phyloP scores from a whole-genome alignment of 2,888 invertebrate genomes.

The Apomyelois bistriatella region DNA sequence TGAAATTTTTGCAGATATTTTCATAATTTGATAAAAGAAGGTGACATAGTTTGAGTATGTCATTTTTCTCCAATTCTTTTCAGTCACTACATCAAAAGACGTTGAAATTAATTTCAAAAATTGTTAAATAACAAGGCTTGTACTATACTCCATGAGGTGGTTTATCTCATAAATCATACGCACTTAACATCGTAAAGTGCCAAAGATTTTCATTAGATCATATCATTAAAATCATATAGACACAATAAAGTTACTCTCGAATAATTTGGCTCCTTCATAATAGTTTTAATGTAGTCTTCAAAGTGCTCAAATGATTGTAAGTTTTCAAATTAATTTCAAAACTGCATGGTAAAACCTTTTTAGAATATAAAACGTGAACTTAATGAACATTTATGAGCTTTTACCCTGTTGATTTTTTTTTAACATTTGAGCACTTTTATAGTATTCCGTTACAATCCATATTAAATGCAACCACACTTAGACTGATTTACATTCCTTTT shows the following conservation, averaged over 20 bases:
- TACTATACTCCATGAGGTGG: slow-evolving; percentile 9
- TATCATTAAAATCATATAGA: slow-evolving; percentile 26
- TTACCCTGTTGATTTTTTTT: no score
- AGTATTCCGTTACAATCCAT: slow-evolving; percentile 13
- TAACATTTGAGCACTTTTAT: background rate
- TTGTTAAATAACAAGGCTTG: background rate
- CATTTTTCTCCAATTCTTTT: background rate
- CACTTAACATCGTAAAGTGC: slow-evolving; percentile 41
- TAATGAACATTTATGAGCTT: no score
- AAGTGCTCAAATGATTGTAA: background rate
- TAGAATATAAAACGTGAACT: no score
- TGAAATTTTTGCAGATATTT: slow-evolving; percentile 13
- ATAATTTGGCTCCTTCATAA: slow-evolving; percentile 26
- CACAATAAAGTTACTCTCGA: slow-evolving; percentile 47
- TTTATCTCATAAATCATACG: slow-evolving; percentile 14
- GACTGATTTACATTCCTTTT: slow-evolving; percentile 56
- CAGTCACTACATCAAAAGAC: slow-evolving; percentile 6
- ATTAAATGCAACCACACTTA: slow-evolving; percentile 42
- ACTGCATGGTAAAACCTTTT: no score
- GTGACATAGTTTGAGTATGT: no score
- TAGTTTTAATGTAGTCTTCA: slow-evolving; percentile 12
- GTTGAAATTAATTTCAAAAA: background rate
- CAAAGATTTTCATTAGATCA: slow-evolving; percentile 44
- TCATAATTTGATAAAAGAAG: background rate
- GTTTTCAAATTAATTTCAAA: no score